phyloP scores from a whole-genome alignment of 2,113 vertebrate species.

The Ranitomeya variabilis region DNA sequence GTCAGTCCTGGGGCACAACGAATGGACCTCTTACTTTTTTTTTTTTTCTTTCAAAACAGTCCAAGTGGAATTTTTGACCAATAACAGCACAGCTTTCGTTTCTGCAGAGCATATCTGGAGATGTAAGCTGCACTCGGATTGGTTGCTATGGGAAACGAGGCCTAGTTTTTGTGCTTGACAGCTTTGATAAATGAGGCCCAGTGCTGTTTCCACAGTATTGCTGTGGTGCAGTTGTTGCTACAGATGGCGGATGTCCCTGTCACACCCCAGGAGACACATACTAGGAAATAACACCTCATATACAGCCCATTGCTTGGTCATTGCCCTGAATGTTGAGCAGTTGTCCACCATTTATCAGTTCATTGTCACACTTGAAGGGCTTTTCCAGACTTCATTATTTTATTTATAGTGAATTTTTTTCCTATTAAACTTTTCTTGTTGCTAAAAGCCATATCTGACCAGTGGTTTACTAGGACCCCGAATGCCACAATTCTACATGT shows the following conservation, averaged over 20 bases:
- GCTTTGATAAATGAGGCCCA: too few species aligned
- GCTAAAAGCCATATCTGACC: background rate
- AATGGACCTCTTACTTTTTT: too few species aligned
- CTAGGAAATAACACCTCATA: background rate
- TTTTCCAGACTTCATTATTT: background rate
- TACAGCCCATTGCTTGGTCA: background rate
- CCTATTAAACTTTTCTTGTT: background rate
- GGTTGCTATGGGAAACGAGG: too few species aligned
- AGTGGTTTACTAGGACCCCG: background rate
- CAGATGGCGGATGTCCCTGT: background rate
- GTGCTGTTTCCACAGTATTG: background rate
- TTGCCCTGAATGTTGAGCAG: background rate
- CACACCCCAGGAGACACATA: background rate
- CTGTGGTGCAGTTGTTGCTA: background rate
- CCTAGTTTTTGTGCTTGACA: too few species aligned
- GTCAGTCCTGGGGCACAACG: too few species aligned
- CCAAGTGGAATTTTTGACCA: too few species aligned
- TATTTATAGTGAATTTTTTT: background rate
- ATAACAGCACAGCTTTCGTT: too few species aligned
- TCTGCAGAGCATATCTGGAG: too few species aligned
- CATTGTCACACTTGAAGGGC: background rate
- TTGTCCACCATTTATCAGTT: background rate
- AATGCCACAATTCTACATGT: background rate
- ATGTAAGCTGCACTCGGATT: too few species aligned
- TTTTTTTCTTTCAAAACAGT: too few species aligned